Percentiles rank a stretch among this genome's conserved stretches.
Evolutionary conservation across 1,140 invertebrate species (phyloP).

Genomic region (Cyclargus thomasi): DNA sequence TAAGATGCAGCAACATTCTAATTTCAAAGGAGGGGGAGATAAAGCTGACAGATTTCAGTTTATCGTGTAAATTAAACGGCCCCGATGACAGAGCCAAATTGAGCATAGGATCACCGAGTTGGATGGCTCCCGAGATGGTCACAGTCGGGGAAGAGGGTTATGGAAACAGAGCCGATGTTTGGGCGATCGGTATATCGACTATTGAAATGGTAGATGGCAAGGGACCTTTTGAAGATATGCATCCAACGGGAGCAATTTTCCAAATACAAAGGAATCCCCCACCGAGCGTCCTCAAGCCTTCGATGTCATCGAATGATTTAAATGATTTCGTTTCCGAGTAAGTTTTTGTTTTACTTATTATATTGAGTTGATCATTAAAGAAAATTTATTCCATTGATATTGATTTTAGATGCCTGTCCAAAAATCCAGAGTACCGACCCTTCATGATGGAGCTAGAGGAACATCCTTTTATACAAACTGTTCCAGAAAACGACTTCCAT

Average conservation of each 20-base stretch:
- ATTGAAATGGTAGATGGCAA: slow-evolving; percentile 93
- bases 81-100: slow-evolving; percentile 82
- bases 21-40: slow-evolving; percentile 89
- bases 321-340: slow-evolving; percentile 91
- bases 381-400: background rate
- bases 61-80: slow-evolving; percentile 86
- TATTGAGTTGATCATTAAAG: too few species aligned
- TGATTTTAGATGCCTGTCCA: slow-evolving; percentile 86
- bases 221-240: slow-evolving; percentile 89
- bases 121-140: slow-evolving; percentile 92
- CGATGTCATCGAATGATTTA: slow-evolving; percentile 86
- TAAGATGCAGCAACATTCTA: slow-evolving; percentile 90
- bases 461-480: slow-evolving; percentile 87
- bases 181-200: slow-evolving; percentile 93
- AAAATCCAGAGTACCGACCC: slow-evolving; percentile 92
- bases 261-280: slow-evolving; percentile 92
- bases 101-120: slow-evolving; percentile 91
- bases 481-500: slow-evolving; percentile 85
- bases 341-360: too few species aligned
- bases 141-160: slow-evolving; percentile 72
- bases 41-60: slow-evolving; percentile 89
- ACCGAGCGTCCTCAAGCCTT: slow-evolving; percentile 82
- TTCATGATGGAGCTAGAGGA: slow-evolving; percentile 88
- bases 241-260: slow-evolving; percentile 89
- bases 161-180: slow-evolving; percentile 88